Conservation (phyloP, 2,113 vertebrate species). For the Dicrurus megarhynchus region DNA sequence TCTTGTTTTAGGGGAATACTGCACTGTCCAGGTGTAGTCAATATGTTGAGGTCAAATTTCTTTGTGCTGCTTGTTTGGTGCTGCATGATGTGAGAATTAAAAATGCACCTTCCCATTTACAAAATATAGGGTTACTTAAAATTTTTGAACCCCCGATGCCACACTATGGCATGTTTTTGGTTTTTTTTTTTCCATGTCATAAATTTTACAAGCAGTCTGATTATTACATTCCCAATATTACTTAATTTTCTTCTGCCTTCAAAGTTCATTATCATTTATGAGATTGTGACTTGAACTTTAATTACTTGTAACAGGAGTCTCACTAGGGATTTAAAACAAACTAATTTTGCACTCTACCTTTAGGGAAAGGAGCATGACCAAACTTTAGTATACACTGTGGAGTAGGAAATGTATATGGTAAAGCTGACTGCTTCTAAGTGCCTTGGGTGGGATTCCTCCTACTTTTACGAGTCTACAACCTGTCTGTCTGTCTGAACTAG, state of each 20-base stretch:
- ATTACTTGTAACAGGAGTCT: constrained; percentile 31
- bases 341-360: constrained; percentile 24
- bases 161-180: not conserved
- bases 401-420: not conserved
- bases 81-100: not conserved
- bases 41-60: not conserved
- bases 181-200: not conserved
- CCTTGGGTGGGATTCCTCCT: not conserved
- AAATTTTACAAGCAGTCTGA: not conserved
- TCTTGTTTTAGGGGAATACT: not conserved
- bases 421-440: not conserved
- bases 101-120: not conserved
- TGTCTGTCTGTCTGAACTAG: not conserved
- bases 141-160: not conserved
- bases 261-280: constrained; percentile 47
- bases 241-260: constrained; percentile 31
- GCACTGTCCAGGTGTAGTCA: not conserved
- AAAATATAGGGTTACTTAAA: not conserved
- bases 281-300: constrained; percentile 26
- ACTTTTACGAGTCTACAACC: not conserved
- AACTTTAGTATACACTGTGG: not conserved
- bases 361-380: constrained; percentile 25
- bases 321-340: constrained; percentile 42
- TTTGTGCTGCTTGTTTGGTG: not conserved
- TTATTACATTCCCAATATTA: constrained; percentile 20